phyloP scores from a whole-genome alignment of 2,113 vertebrate genomes.

The Tragelaphus strepsiceros region DNA sequence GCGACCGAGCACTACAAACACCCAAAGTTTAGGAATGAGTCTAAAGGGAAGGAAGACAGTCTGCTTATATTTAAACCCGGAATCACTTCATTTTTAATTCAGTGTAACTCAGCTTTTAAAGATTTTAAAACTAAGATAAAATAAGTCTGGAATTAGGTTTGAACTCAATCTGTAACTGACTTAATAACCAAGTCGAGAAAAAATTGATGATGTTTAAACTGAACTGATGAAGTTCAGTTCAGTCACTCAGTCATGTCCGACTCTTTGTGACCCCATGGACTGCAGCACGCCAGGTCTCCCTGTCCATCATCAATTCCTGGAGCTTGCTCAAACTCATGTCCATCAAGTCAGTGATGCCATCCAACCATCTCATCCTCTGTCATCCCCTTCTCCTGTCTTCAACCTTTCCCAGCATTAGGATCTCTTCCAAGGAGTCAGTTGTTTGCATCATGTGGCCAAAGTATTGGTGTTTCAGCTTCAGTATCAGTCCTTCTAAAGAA shows the following conservation, averaged over 20 bases:
- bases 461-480: too few relatives aligned
- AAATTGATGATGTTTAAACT: neutral
- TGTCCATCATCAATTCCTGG: neutral
- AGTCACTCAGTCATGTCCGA: neutral
- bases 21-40: fast-evolving
- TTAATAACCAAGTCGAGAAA: neutral
- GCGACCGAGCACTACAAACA: fast-evolving
- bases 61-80: neutral
- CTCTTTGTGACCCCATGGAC: neutral
- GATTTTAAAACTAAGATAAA: neutral
- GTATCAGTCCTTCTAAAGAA: neutral
- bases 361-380: neutral
- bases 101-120: neutral
- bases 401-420: too few relatives aligned
- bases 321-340: neutral
- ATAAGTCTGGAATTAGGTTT: neutral
- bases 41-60: neutral
- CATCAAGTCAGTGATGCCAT: neutral
- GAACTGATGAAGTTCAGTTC: neutral
- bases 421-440: too few relatives aligned
- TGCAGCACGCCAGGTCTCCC: fast-evolving
- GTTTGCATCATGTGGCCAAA: too few relatives aligned
- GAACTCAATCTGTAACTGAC: neutral
- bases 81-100: neutral
- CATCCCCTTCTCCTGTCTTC: too few relatives aligned